Percentiles rank a stretch among this genome's conserved stretches.
Conservation (phyloP, 2,113 vertebrate genomes). For the Morone saxatilis region DNA sequence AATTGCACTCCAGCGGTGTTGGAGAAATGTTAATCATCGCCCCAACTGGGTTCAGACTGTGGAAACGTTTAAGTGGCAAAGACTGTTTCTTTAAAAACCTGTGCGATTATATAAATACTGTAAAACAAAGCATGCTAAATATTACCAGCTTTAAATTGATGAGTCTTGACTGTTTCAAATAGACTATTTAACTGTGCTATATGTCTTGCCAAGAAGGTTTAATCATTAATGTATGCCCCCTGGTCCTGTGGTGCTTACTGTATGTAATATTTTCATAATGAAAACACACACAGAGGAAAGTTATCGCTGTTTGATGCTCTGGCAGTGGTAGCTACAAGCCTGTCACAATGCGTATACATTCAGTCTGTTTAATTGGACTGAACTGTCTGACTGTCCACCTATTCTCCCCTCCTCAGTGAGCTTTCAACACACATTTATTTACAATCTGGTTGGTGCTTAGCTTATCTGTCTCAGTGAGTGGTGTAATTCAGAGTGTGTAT, state of each 20-base stretch:
- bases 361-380: conserved; percentile 51
- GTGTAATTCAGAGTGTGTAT: conserved; percentile 42
- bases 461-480: conserved; percentile 34
- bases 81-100: conserved; percentile 3
- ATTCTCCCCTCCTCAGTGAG: conserved; percentile 17
- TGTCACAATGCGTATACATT: conserved; percentile 45
- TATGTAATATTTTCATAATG: conserved; percentile 31
- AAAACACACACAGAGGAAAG: conserved; percentile 33
- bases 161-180: conserved; percentile 34
- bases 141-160: conserved; percentile 20
- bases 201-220: conserved; percentile 28
- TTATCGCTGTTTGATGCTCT: conserved; percentile 31
- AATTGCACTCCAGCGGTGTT: conserved; percentile 34
- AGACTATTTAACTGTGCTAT: conserved; percentile 23
- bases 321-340: conserved; percentile 37
- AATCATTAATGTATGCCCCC: conserved; percentile 57
- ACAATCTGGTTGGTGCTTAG: conserved; percentile 44
- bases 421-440: conserved; percentile 66
- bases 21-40: conserved; percentile 39
- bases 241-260: conserved; percentile 14
- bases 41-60: conserved; percentile 17
- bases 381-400: conserved; percentile 45
- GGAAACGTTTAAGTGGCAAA: neutral
- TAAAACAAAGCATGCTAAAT: conserved; percentile 11
- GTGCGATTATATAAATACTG: neutral